These are phyloP conservation scores for Eristalis pertinax DNA, from an alignment of 2,888 invertebrate genomes.

Conservation along the genomic window DNA sequence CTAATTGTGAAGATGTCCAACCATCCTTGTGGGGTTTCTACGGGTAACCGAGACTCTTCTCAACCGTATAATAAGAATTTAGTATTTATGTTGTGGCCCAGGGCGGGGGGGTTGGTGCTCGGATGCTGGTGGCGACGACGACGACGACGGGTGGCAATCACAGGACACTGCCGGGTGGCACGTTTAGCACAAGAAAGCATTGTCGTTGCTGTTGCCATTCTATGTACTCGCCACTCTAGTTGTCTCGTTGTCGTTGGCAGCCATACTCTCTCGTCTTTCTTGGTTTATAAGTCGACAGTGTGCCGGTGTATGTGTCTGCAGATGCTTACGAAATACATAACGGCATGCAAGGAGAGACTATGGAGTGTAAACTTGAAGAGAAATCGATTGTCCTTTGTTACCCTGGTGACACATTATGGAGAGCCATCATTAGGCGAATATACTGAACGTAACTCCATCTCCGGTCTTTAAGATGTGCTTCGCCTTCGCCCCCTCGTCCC, in stretches of 20 bases:
- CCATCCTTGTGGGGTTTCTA: constrained; percentile 70
- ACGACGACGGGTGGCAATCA: constrained; percentile 52
- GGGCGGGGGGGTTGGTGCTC: constrained; percentile 12
- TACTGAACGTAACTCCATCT: constrained; percentile 58
- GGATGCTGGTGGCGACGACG: constrained; percentile 12
- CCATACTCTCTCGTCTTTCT: constrained; percentile 32
- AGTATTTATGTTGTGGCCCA: constrained; percentile 68
- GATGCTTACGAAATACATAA: constrained; percentile 62
- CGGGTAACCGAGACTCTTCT: constrained; percentile 72
- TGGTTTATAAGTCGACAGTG: constrained; percentile 55
- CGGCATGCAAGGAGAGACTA: constrained; percentile 49
- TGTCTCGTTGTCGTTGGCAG: constrained; percentile 61
- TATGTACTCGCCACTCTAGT: no score
- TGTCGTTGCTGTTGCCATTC: neutral
- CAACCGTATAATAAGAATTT: constrained; percentile 72
- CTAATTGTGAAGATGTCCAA: constrained; percentile 72
- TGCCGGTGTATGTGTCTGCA: constrained; percentile 19
- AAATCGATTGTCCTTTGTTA: constrained; percentile 72
- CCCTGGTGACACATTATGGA: constrained; percentile 72
- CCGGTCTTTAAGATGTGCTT: constrained; percentile 41
- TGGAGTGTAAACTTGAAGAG: constrained; percentile 68
- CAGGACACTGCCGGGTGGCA: constrained; percentile 22
- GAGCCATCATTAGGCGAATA: constrained; percentile 70
- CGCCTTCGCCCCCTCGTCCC: neutral
- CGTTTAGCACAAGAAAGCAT: constrained; percentile 44